Evolutionary conservation across 1,140 invertebrate species (phyloP), one percentile per base, ranked within the genome.

Genomic region (Macrobrachium nipponense): DNA sequence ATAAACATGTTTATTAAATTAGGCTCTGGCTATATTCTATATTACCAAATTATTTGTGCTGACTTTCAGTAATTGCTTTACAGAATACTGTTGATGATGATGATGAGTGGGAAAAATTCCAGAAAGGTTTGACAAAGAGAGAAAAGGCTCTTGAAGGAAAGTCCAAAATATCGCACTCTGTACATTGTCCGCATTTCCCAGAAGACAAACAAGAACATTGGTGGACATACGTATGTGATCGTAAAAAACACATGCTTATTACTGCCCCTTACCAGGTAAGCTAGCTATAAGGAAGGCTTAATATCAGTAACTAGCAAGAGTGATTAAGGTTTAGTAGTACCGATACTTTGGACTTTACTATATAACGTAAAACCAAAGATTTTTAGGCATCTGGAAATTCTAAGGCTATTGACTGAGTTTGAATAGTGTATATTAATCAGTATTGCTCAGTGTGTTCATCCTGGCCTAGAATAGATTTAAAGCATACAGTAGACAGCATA

Each of bases 121-220:
- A 94, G 89, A 90, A 92, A 80, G 92, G 92, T 88, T 89, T 93
- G 18, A 88, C 90, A 5, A 92, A 92, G 59, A 93, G 97, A 81
- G 97, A 99, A 90, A 95, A 96, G 89, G 94, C 94, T 61, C 92
- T 99, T 23, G 98, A 99, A 92, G 97, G 97, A 18, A 96, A 97
- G 90, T 97, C 96, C 75, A 98, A 98, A 92, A 93, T 95, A 89
- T 99, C 98, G 12, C 98, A 99, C 91, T 94, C 94, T 84, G 98
- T 99, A 23, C 98, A 99, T 91, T 98, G 97, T 92, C 98, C 98
- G 0, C 96, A 95, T 90, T 99, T 96, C 92, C 97, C 98, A 11
- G 95, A 96, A 93, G 96, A 97, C 89, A 99, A 99, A 91, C 98
- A 99, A 91, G 98, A 99, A 92, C 99, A 97, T 91, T 99, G 98